These are phyloP conservation scores for Lytechinus variegatus DNA, from an alignment of 35 echinoderm and acorn worm genomes.

Conservation along the genomic window DNA sequence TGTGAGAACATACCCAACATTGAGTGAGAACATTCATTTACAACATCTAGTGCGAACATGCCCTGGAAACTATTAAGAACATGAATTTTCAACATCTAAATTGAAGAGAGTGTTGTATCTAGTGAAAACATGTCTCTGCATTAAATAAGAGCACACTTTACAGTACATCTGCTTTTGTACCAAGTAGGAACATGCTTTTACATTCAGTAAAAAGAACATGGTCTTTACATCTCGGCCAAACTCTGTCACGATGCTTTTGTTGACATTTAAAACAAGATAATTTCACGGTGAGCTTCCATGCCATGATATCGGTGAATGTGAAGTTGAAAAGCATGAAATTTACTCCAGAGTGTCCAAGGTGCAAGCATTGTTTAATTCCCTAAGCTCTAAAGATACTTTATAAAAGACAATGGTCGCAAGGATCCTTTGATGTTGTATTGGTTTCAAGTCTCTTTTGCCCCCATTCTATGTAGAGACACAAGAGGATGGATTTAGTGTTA, in stretches of 20 bases:
- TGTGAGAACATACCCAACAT: no score
- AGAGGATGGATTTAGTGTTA: not conserved
- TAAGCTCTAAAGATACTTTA: not conserved
- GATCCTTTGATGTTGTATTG: not conserved
- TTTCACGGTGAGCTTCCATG: constrained; percentile 9
- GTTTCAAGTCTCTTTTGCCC: not conserved
- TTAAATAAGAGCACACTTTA: no score
- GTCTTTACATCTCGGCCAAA: not conserved
- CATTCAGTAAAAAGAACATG: no score
- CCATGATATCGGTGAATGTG: not conserved
- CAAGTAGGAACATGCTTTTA: not conserved
- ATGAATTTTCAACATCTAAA: no score
- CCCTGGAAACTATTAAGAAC: no score
- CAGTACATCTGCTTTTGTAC: no score
- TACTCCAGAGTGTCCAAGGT: not conserved
- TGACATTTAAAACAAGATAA: not conserved
- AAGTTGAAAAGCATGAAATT: constrained; percentile 5
- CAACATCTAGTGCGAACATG: no score
- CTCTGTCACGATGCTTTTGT: constrained; percentile 1
- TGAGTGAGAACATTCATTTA: no score
- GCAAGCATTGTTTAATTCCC: constrained; percentile 3
- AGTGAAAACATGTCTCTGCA: no score
- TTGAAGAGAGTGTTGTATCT: no score
- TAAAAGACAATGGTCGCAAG: not conserved
- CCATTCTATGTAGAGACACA: not conserved